A percentile compares a stretch with the other conserved stretches of the same genome.
Evolutionary conservation across 1,140 invertebrate genomes (phyloP).

Genomic region (Stenopsyche tienmushanensis): DNA sequence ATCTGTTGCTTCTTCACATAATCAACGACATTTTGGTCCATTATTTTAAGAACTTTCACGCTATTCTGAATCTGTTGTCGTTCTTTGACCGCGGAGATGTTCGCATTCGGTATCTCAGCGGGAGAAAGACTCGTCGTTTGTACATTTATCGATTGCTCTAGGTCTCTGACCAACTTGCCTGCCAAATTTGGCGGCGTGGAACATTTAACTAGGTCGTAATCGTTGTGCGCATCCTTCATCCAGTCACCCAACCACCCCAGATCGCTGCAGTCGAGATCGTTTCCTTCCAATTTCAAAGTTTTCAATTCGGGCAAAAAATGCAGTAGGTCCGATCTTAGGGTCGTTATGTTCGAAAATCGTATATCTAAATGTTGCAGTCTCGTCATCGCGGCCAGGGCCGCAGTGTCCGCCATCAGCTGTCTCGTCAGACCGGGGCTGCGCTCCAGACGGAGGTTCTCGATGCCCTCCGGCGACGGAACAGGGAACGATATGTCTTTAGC

Average conservation of each 20-base stretch:
- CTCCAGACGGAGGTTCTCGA: slow-evolving; percentile 72
- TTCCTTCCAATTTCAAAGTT: slow-evolving; percentile 60
- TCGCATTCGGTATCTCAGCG: neutral
- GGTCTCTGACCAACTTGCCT: slow-evolving; percentile 50
- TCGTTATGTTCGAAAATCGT: slow-evolving; percentile 62
- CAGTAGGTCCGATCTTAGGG: slow-evolving; percentile 66
- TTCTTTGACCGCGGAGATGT: neutral
- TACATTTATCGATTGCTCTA: slow-evolving; percentile 33
- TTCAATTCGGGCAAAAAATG: slow-evolving; percentile 69
- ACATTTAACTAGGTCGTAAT: slow-evolving; percentile 50
- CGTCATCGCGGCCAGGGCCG: slow-evolving; percentile 67
- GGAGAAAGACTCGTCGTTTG: neutral
- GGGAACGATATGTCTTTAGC: slow-evolving; percentile 67
- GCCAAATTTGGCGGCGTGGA: slow-evolving; percentile 46
- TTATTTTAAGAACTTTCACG: too few species aligned
- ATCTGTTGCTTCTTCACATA: neutral
- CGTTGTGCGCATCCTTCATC: slow-evolving; percentile 58
- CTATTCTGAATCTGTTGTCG: too few species aligned
- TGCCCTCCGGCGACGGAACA: slow-evolving; percentile 65
- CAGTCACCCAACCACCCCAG: slow-evolving; percentile 66
- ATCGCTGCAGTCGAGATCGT: slow-evolving; percentile 65
- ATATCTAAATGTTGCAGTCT: slow-evolving; percentile 70
- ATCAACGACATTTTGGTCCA: neutral
- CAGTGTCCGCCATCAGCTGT: slow-evolving; percentile 68
- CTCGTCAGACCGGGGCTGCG: slow-evolving; percentile 69